Base-by-base conservation (phyloP, 2,888 invertebrate species). In the Germaria angustata region DNA sequence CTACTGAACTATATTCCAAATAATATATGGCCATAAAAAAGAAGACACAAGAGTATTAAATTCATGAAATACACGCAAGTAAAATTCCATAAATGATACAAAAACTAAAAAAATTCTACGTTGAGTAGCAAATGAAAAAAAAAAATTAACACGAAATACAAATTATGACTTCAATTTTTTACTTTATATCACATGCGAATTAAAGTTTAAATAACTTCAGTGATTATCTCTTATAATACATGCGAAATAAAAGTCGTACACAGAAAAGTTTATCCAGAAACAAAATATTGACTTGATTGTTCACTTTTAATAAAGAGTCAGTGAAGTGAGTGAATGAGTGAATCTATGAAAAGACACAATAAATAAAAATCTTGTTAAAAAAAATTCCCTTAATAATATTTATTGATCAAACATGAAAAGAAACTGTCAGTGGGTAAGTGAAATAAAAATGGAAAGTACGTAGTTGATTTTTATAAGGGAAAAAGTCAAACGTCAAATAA, bases 361-460 rank as follows among this genome's bases (percentile, higher is more conserved):
- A 57, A 61, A 61, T 72, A 20, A 17, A 53, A 75, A 46, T 9
- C 15, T 53, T 51, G 9, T 49, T 51, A 61, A 39, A 66, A 39
- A n/a, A 61, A 79, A 59, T 11, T n/a, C 39, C 28, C 46, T 39
- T 73, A 65, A 73, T 17, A 82, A 66, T 82, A 83, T 83, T 68
- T 82, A 83, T 83, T 68, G 83, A 83, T 83, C 80, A 83, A 83
- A 83, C 83, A 83, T 32, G 22, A 28, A 69, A 68, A 53, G 51
- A 73, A 79, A 80, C 80, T 80, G 72, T 68, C 76, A 72, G 76
- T 69, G 17, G 69, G 72, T 77, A 72, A 61, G 51, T 61, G 20
- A 68, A 63, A 66, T 39, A 68, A 59, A 72, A 39, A 36, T 57
- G 36, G 32, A 59, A 32, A 76, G 17, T n/a, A n/a, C n/a, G n/a